Percentiles rank a stretch among this genome's conserved stretches.
phyloP scores from a whole-genome alignment of 2,888 invertebrate species.

The Iselma pallidipennis region DNA sequence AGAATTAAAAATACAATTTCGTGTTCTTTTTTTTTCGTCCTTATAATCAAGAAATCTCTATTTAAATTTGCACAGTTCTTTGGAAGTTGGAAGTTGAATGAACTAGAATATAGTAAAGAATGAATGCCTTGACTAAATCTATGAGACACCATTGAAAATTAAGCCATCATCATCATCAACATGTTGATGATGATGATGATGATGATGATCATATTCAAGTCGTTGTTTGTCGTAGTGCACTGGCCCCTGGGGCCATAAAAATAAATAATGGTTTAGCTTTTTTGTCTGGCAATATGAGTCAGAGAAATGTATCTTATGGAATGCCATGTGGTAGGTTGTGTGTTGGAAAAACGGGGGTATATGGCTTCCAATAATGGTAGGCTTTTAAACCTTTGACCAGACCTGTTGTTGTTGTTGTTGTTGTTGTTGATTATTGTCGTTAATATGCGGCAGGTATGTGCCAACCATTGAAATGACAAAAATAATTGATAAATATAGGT shows the following conservation, averaged over 20 bases:
- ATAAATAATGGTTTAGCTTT: slow-evolving; percentile 34
- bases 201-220: neutral
- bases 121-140: slow-evolving; percentile 21
- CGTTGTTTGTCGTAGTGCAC: slow-evolving; percentile 22
- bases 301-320: slow-evolving; percentile 36
- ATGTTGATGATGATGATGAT: slow-evolving; percentile 6
- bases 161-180: slow-evolving; percentile 36
- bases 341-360: slow-evolving; percentile 8
- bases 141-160: slow-evolving; percentile 30
- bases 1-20: slow-evolving; percentile 7
- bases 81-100: neutral
- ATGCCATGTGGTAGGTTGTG: slow-evolving; percentile 42
- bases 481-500: neutral
- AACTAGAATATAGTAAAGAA: slow-evolving; percentile 15
- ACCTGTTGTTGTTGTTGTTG: slow-evolving; percentile 20
- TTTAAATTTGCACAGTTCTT: neutral
- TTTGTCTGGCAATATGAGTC: slow-evolving; percentile 38
- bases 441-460: slow-evolving; percentile 28
- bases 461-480: slow-evolving; percentile 15
- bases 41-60: neutral
- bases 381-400: slow-evolving; percentile 33
- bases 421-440: neutral
- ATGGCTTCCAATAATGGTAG: slow-evolving; percentile 22
- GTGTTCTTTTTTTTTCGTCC: neutral
- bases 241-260: slow-evolving; percentile 33